These are phyloP conservation scores for Nyctibius grandis DNA, from an alignment of 2,797 vertebrate genomes.

Conservation along the genomic window DNA sequence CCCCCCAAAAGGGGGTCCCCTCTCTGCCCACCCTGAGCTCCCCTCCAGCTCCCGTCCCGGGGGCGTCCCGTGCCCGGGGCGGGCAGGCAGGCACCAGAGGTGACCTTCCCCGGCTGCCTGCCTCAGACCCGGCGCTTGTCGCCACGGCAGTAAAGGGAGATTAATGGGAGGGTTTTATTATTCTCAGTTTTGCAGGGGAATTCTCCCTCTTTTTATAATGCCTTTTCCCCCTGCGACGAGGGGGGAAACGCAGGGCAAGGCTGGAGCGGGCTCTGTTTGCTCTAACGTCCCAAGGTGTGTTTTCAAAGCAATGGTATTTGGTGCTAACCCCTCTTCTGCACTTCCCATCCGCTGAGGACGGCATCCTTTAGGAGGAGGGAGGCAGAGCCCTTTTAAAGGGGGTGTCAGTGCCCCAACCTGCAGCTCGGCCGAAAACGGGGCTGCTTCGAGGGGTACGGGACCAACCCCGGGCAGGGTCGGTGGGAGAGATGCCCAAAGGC, in stretches of 20 bases:
- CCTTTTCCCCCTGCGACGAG: neutral
- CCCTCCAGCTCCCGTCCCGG: neutral
- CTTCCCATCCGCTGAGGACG: neutral
- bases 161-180: conserved; percentile 49
- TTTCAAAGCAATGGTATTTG: conserved; percentile 1
- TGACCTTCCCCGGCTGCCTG: conserved; percentile 27
- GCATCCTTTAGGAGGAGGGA: neutral
- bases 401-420: neutral
- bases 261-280: conserved; percentile 16
- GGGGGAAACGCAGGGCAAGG: neutral
- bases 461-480: neutral
- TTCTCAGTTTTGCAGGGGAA: conserved; percentile 41
- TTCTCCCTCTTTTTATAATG: conserved; percentile 22
- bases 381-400: neutral
- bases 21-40: neutral
- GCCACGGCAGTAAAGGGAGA: neutral
- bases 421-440: accelerated
- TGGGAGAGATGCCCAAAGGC: neutral
- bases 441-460: accelerated
- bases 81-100: conserved; percentile 3
- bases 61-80: neutral
- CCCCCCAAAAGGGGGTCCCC: neutral
- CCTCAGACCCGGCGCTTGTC: neutral
- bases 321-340: neutral
- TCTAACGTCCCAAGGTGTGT: neutral